Conservation (phyloP, 2,113 vertebrate genomes). For the Bubo scandiacus region DNA sequence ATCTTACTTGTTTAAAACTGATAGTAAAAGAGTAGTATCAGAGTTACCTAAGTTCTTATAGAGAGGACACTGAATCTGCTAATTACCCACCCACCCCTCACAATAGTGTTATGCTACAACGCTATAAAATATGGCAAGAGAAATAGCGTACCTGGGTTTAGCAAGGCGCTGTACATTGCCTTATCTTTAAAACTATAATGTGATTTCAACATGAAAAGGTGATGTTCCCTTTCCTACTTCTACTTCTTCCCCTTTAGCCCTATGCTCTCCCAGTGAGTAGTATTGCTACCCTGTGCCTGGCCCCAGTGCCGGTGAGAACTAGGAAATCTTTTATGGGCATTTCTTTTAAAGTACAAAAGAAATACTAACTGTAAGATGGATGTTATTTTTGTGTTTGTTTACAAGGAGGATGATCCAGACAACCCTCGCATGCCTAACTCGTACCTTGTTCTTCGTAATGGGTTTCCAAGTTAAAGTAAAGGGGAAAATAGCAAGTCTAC, state of each 20-base stretch:
- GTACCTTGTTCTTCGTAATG: constrained; percentile 82
- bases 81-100: not conserved
- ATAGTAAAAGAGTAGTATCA: not conserved
- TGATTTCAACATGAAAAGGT: not conserved
- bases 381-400: not conserved
- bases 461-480: constrained; percentile 88
- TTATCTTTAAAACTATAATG: not conserved
- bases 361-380: not conserved
- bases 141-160: not conserved
- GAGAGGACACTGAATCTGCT: not conserved
- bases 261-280: accelerated
- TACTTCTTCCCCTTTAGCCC: not conserved
- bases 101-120: not conserved
- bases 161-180: not conserved
- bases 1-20: not conserved
- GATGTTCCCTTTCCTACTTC: not conserved
- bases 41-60: not conserved
- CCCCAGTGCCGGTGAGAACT: not conserved
- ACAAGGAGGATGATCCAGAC: constrained; percentile 80
- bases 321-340: not conserved
- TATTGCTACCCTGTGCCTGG: not conserved
- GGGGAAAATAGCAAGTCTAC: constrained; percentile 75
- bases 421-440: constrained; percentile 79
- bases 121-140: not conserved
- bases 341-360: not conserved